phyloP scores from a whole-genome alignment of 2,797 vertebrate species.

The Petrocephalus schoutedeni region DNA sequence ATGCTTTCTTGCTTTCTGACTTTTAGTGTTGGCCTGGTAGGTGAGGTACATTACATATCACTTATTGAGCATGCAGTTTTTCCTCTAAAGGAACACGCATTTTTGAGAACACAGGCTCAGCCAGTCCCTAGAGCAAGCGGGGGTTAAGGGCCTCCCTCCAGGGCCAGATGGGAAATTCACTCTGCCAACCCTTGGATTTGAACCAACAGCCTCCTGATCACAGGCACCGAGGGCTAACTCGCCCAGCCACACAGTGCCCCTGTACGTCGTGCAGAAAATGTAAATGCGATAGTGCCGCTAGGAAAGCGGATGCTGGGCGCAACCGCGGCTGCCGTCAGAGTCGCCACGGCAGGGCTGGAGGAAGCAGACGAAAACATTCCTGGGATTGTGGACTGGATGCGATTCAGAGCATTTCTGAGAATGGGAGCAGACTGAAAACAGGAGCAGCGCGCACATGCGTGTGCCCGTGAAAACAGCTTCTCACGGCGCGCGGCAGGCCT shows the following conservation, averaged over 20 bases:
- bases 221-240: neutral
- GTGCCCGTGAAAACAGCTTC: neutral
- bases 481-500: neutral
- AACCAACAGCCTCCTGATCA: neutral
- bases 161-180: neutral
- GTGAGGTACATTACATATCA: neutral
- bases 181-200: neutral
- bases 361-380: constrained; percentile 13
- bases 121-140: neutral
- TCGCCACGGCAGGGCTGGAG: neutral
- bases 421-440: constrained; percentile 3
- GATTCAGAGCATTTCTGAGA: constrained; percentile 14
- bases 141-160: neutral
- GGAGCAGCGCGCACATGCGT: neutral
- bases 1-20: neutral
- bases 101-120: neutral
- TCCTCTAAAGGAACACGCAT: neutral
- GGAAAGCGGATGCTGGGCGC: neutral
- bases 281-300: neutral
- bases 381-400: constrained; percentile 8
- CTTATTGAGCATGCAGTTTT: neutral
- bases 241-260: neutral
- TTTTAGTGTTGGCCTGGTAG: neutral
- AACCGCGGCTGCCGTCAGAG: neutral
- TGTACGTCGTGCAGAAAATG: neutral